A percentile compares a stretch with the other conserved stretches of the same genome.
Evolutionary conservation across 2,888 invertebrate species (phyloP).

Genomic region (Megamerina dolium): DNA sequence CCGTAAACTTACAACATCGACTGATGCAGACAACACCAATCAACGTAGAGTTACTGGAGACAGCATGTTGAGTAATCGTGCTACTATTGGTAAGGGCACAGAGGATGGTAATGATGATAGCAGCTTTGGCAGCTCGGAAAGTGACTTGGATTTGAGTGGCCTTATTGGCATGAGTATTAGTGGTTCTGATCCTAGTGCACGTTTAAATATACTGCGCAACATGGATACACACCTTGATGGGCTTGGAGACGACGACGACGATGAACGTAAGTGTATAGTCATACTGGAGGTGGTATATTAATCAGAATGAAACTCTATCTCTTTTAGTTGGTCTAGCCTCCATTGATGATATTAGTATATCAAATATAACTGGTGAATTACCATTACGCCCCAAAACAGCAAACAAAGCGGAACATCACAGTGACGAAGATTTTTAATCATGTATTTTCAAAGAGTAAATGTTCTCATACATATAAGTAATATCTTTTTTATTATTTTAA

Average conservation of each 20-base stretch:
- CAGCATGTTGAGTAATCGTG: slow-evolving; percentile 18
- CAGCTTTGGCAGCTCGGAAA: slow-evolving; percentile 46
- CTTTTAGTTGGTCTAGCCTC: slow-evolving; percentile 43
- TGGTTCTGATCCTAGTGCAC: slow-evolving; percentile 8
- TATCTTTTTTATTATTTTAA: too few relatives aligned
- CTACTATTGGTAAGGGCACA: slow-evolving; percentile 17
- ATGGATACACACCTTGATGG: slow-evolving; percentile 11
- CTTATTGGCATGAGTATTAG: slow-evolving; percentile 33
- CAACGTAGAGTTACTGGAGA: slow-evolving; percentile 10
- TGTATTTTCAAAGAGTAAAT: not conserved
- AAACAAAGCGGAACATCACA: slow-evolving; percentile 41
- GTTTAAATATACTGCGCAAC: slow-evolving; percentile 2
- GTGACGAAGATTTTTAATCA: slow-evolving; percentile 44
- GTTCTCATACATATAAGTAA: too few relatives aligned
- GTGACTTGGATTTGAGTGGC: slow-evolving; percentile 42
- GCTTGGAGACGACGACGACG: slow-evolving; percentile 20
- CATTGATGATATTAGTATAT: slow-evolving; percentile 46
- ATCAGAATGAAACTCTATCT: slow-evolving; percentile 21
- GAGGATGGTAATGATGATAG: slow-evolving; percentile 39
- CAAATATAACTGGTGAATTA: slow-evolving; percentile 43
- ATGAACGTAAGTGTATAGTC: slow-evolving; percentile 19
- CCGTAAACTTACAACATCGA: slow-evolving; percentile 23
- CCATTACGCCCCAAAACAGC: slow-evolving; percentile 43
- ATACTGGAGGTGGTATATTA: slow-evolving; percentile 15
- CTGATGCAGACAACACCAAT: slow-evolving; percentile 11